phyloP scores from a whole-genome alignment of 2,888 invertebrate genomes.

The Synanthedon formicaeformis region DNA sequence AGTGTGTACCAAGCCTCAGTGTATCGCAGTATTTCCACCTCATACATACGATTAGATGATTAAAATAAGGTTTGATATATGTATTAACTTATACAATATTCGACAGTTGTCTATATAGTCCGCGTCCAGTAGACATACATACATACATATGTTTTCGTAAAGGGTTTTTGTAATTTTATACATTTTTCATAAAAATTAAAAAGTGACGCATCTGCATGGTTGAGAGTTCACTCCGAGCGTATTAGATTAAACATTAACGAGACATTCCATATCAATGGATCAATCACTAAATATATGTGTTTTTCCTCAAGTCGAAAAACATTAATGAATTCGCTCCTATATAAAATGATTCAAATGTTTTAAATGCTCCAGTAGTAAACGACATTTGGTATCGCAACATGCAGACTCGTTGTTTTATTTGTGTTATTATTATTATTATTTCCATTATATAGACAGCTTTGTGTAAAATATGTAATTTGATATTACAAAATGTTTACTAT shows the following conservation, averaged over 20 bases:
- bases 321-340: neutral
- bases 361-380: too few species aligned
- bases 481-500: neutral
- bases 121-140: constrained; percentile 32
- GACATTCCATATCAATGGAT: constrained; percentile 66
- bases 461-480: neutral
- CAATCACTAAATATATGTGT: neutral
- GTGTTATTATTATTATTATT: neutral
- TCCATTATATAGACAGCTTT: neutral
- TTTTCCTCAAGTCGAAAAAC: neutral
- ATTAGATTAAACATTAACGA: constrained; percentile 56
- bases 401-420: neutral
- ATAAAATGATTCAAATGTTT: constrained; percentile 2
- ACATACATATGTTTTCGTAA: constrained; percentile 42
- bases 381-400: constrained; percentile 3
- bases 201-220: constrained; percentile 51
- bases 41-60: constrained; percentile 41
- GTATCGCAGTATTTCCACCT: constrained; percentile 40
- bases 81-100: constrained; percentile 45
- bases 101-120: constrained; percentile 46
- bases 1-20: constrained; percentile 9
- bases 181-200: constrained; percentile 58
- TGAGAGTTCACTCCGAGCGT: constrained; percentile 39
- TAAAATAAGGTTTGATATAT: constrained; percentile 51
- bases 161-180: constrained; percentile 68